Conservation (phyloP, 1,140 invertebrate species). For the Cydia strobilella region DNA sequence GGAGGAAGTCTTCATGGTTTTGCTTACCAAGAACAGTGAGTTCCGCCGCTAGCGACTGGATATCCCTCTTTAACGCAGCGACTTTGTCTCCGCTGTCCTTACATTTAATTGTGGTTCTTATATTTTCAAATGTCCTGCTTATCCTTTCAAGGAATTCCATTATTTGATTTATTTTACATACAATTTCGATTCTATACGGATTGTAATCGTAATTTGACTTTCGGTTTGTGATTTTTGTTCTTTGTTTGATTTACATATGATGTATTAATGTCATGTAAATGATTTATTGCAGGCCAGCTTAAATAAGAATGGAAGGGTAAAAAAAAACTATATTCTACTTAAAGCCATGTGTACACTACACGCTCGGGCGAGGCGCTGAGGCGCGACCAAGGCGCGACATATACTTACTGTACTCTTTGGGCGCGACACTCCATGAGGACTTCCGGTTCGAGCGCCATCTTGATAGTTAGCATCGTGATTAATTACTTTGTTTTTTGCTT, state of each 20-base stretch:
- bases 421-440: too few relatives aligned
- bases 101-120: constrained; percentile 56
- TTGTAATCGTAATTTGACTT: background rate
- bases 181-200: background rate
- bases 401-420: too few relatives aligned
- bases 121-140: constrained; percentile 57
- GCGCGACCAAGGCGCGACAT: too few relatives aligned
- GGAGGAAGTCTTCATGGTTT: constrained; percentile 56
- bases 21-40: constrained; percentile 58
- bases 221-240: background rate
- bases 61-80: constrained; percentile 59
- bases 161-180: constrained; percentile 27
- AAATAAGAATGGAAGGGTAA: background rate
- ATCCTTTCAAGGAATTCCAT: constrained; percentile 66
- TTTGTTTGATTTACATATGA: background rate
- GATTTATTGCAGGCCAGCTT: background rate
- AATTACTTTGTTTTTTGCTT: too few relatives aligned
- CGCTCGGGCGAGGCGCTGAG: too few relatives aligned
- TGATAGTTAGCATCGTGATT: too few relatives aligned
- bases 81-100: constrained; percentile 54
- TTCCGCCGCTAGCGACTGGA: constrained; percentile 56
- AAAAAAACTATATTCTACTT: too few relatives aligned
- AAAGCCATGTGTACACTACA: too few relatives aligned
- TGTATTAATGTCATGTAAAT: background rate
- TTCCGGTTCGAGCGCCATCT: too few relatives aligned